A percentile compares a stretch with the other conserved stretches of the same genome.
Evolutionary conservation across 1,140 invertebrate genomes (phyloP).

Genomic region (Sinonovacula constricta): DNA sequence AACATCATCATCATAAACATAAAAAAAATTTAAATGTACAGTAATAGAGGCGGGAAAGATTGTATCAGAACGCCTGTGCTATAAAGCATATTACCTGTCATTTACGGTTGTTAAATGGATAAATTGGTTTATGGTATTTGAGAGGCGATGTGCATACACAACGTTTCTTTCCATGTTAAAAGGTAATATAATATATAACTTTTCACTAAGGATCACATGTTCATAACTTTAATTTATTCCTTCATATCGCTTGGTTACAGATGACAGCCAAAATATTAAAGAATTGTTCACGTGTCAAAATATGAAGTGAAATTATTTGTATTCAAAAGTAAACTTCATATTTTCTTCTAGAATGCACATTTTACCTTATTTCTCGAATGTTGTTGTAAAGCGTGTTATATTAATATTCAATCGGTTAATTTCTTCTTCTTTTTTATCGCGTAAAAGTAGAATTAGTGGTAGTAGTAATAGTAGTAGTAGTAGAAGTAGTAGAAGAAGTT

Average conservation of each 20-base stretch:
- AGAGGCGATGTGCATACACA: not conserved
- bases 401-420: not conserved
- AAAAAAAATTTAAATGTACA: not conserved
- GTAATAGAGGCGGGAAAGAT: not conserved
- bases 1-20: not conserved
- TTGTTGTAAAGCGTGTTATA: not conserved
- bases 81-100: not conserved
- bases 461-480: conserved; percentile 1
- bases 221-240: too few species aligned
- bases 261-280: not conserved
- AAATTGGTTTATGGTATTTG: not conserved
- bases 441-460: not conserved
- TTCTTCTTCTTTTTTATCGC: not conserved
- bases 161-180: not conserved
- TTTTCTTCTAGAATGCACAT: not conserved
- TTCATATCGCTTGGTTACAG: not conserved
- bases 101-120: not conserved
- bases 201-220: too few species aligned
- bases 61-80: not conserved
- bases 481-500: not conserved
- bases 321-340: not conserved
- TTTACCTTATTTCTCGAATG: not conserved
- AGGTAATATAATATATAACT: too few species aligned
- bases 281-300: not conserved
- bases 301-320: not conserved